Conservation (phyloP, 2,113 vertebrate genomes). For the Aegithalos caudatus region DNA sequence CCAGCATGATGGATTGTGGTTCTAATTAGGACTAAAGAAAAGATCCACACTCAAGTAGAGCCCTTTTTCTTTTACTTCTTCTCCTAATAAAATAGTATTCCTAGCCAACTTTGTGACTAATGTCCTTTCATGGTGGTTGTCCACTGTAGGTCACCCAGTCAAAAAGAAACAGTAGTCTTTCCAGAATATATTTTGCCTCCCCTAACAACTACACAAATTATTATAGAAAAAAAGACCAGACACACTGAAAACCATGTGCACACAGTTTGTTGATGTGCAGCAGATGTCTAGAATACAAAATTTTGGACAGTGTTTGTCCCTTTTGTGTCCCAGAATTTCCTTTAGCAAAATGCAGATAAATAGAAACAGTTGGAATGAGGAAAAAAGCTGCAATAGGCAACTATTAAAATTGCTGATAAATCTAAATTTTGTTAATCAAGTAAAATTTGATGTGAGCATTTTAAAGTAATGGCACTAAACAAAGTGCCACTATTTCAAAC, state of each 20-base stretch:
- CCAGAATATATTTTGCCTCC: neutral
- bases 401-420: neutral
- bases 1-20: slow-evolving; percentile 83
- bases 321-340: neutral
- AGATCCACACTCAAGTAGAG: slow-evolving; percentile 73
- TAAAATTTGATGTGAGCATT: neutral
- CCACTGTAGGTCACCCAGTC: slow-evolving; percentile 72
- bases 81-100: slow-evolving; percentile 65
- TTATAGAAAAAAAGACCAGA: neutral
- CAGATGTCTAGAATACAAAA: neutral
- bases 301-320: neutral
- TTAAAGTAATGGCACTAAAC: neutral
- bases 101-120: slow-evolving; percentile 58
- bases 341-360: neutral
- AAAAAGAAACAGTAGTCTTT: neutral
- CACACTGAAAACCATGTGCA: neutral
- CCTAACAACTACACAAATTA: neutral
- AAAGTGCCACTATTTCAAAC: neutral
- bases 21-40: slow-evolving; percentile 86
- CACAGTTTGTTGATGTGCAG: neutral
- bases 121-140: slow-evolving; percentile 61
- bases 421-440: neutral
- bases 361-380: neutral
- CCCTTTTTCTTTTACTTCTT: slow-evolving; percentile 56
- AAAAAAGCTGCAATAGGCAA: neutral